Evolutionary conservation across 1,140 invertebrate species (phyloP), one percentile per base, ranked within the genome.

Genomic region (Cepaea nemoralis): DNA sequence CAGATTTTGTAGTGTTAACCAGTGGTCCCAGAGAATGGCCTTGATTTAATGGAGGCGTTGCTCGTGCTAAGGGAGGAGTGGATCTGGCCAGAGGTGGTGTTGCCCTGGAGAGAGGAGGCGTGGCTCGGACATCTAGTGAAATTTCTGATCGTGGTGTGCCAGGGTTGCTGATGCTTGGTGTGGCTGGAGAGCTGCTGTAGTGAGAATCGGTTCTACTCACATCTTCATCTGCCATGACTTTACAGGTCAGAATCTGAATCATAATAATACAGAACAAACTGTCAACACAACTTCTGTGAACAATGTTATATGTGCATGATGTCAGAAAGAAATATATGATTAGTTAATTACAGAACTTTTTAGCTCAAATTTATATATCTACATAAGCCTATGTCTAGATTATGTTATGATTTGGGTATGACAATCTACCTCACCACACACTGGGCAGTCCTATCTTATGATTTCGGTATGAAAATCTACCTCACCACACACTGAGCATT

Each of bases 91-190:
- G 83, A n/a, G 80, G 84, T 59, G 59, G 83, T 82, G 86, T 84
- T 67, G 84, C 83, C 22, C 81, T 77, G 19, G 80, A 74, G 19
- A 85, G 87, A 14, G 89, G 88, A 33, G 90, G 89, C 19, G 90
- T 89, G 37, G 85, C 86, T 40, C 85, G 77, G 37, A 88, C 86
- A 50, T 88, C 86, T 33, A 83, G 67, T 45, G 80, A 78, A 16
- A 83, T 82, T 63, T 83, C 88, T 76, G 88, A 87, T 74, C 90
- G 77, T 39, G 90, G 90, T 33, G 90, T 91, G 14, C 90, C 89
- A 35, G 90, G 90, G 71, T 91, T 91, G 82, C 90, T 91, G 35
- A 89, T 82, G 39, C 83, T 85, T 55, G 90, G 88, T 16, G 89
- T 87, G 12, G 86, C 86, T 39, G 89, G 89, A 14, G 89, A 90